Evolutionary conservation across 2,113 vertebrate genomes (phyloP).

Genomic region (Panurus biarmicus): DNA sequence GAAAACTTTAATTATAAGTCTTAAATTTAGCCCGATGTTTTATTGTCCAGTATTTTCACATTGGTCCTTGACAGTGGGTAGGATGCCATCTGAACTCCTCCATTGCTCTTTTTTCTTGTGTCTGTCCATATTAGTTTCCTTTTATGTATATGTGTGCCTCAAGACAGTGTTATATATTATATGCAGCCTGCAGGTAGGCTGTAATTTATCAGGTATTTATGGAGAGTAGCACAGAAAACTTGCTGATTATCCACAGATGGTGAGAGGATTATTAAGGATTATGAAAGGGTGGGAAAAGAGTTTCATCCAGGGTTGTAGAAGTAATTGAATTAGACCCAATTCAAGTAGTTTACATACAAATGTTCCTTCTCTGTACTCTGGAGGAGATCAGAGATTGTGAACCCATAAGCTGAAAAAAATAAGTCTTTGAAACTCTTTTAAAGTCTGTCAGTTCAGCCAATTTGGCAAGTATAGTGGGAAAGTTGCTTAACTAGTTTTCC

Average conservation of each 20-base stretch:
- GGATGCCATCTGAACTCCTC: not conserved
- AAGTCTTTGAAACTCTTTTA: constrained; percentile 1
- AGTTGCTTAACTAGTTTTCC: constrained; percentile 17
- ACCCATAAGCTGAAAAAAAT: constrained; percentile 39
- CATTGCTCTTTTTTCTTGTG: not conserved
- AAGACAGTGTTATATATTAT: not conserved
- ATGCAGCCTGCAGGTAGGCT: not conserved
- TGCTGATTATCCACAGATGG: not conserved
- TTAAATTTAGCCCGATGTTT: not conserved
- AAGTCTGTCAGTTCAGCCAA: constrained; percentile 13
- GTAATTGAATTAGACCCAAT: constrained; percentile 36
- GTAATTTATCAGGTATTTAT: not conserved
- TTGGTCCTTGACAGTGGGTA: not conserved
- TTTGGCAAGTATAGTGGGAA: constrained; percentile 48
- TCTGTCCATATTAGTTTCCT: not conserved
- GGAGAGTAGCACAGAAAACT: not conserved
- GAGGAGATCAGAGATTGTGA: constrained; percentile 31
- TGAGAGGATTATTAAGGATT: constrained; percentile 31
- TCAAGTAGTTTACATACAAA: not conserved
- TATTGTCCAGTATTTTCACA: not conserved
- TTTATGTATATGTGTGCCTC: not conserved
- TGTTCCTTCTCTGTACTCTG: not conserved
- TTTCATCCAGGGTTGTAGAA: constrained; percentile 25
- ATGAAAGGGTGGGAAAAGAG: constrained; percentile 43
- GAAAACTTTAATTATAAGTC: not conserved